Evolutionary conservation across 1,140 invertebrate species (phyloP), one percentile per base, ranked within the genome.

Genomic region (Hestina assimilis): DNA sequence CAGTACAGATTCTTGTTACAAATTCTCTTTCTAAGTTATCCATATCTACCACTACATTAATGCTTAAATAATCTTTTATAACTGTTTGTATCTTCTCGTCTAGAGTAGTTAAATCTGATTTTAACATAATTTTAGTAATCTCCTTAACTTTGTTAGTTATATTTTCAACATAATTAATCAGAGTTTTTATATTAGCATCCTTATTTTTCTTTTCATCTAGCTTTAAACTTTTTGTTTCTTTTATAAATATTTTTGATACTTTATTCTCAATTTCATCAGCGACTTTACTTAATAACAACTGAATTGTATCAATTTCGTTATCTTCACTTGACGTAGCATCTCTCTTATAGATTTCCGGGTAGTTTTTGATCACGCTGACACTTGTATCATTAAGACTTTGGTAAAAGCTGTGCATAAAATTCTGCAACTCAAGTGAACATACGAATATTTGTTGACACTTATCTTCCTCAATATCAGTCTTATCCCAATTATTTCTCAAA

Each of bases 381-480:
- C 65, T 29, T 12, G 79, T 83, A 5, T 75, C 71, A 6, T 82
- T 81, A 5, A 81, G 2, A 6, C 52, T 47, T 5, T 60, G 62
- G 26, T 81, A 81, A 20, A 78, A 71, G 24, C 69, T 59, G 1
- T 31, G 45, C 46, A 83, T 52, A 45, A 77, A 83, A 12, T 58
- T 50, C 29, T 61, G 62, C 4, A 86, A 45, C 60, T 86, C 83
- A 1, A 61, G 43, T 4, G 76, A 71, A 48, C 82, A 85, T 12
- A 83, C 24, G 40, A 63, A 59, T 12, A 76, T 62, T 41, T 52
- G 23, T 5, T 42, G 28, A 47, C 79, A 83, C 17, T 46, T 23
- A 15, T 47, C 29, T 23, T 53, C 38, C 17, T 42, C 52, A 4
- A 52, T 19, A 12, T 55, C 33, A 21, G 20, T 52, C 8, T 47